phyloP scores from a whole-genome alignment of 2,888 invertebrate genomes.

The Chouioia cunea region DNA sequence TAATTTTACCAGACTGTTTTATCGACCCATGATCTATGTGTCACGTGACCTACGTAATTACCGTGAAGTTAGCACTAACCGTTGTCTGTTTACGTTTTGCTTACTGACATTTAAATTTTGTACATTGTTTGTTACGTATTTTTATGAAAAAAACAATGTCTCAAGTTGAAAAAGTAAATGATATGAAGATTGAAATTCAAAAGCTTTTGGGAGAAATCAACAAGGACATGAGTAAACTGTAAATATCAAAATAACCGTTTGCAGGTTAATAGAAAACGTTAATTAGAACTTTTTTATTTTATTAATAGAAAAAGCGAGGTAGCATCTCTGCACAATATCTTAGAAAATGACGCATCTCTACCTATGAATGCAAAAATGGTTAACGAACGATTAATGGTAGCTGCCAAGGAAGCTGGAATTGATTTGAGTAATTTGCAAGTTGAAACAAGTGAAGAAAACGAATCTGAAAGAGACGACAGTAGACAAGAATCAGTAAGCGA shows the following conservation, averaged over 20 bases:
- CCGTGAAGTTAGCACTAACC: background rate
- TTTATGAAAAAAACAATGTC: constrained; percentile 17
- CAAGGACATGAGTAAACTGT: constrained; percentile 50
- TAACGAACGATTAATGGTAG: constrained; percentile 34
- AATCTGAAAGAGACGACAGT: background rate
- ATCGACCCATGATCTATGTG: constrained; percentile 1
- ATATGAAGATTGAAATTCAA: constrained; percentile 49
- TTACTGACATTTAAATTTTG: too few species aligned
- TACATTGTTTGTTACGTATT: too few species aligned
- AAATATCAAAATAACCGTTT: constrained; percentile 31
- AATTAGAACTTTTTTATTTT: too few species aligned
- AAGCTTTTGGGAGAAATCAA: constrained; percentile 49
- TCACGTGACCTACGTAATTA: background rate
- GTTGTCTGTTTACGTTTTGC: too few species aligned
- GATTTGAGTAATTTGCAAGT: constrained; percentile 23
- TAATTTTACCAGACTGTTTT: background rate
- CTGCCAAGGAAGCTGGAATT: constrained; percentile 41
- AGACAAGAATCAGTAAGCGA: background rate
- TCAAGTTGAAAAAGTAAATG: constrained; percentile 21
- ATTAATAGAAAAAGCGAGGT: constrained; percentile 29
- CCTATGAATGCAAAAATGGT: constrained; percentile 25
- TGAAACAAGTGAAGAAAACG: background rate
- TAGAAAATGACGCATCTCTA: constrained; percentile 34
- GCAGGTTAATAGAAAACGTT: too few species aligned
- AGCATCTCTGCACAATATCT: constrained; percentile 13